Conservation (phyloP, 2,797 vertebrate species). For the Crocodylus rhombifer region DNA sequence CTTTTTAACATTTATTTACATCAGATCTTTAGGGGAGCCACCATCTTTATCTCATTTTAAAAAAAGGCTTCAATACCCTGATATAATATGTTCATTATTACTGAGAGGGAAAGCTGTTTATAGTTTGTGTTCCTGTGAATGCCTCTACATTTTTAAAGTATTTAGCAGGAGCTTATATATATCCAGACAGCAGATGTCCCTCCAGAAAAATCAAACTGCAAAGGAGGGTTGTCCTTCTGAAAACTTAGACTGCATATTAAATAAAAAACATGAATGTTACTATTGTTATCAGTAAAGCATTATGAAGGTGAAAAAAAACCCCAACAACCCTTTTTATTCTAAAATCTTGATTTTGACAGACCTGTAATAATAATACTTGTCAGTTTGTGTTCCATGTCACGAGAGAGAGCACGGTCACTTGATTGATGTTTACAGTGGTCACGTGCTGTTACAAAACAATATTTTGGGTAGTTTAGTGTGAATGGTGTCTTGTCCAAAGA, state of each 20-base stretch:
- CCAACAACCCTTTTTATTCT: too few species aligned
- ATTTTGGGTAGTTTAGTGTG: constrained; percentile 5
- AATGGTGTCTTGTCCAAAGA: constrained; percentile 44
- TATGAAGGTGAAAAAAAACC: too few species aligned
- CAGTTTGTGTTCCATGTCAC: neutral
- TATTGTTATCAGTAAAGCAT: too few species aligned
- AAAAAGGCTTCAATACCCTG: constrained; percentile 33
- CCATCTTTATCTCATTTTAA: constrained; percentile 31
- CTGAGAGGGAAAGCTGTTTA: constrained; percentile 10
- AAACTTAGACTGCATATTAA: neutral
- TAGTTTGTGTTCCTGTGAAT: constrained; percentile 52
- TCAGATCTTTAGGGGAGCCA: constrained; percentile 43
- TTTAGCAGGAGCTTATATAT: constrained; percentile 20
- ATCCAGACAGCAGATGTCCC: neutral
- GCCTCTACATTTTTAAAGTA: constrained; percentile 26
- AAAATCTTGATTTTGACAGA: neutral
- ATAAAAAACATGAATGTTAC: neutral
- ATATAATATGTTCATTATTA: constrained; percentile 41
- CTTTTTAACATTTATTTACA: constrained; percentile 63
- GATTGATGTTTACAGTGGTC: constrained; percentile 20
- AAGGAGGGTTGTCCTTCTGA: neutral
- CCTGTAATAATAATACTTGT: neutral
- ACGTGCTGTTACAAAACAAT: neutral
- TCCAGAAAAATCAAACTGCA: neutral
- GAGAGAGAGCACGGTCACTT: constrained; percentile 1